Conservation (phyloP, 64 coral and sea anemone species). For the Actinia equina region DNA sequence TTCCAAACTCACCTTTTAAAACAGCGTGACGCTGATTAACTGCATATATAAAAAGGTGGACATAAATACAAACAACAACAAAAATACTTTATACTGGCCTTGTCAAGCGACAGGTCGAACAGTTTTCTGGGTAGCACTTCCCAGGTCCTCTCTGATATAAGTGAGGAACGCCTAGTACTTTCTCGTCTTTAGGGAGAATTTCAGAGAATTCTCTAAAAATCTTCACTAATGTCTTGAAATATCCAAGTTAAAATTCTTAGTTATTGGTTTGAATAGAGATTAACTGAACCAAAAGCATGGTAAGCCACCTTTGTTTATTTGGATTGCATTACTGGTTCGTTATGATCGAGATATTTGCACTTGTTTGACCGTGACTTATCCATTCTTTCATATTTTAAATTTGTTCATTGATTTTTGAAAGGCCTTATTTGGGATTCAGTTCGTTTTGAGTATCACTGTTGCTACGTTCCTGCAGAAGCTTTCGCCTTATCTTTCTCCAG, state of each 20-base stretch:
- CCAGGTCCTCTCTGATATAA: not conserved
- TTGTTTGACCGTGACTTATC: not conserved
- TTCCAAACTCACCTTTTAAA: no score
- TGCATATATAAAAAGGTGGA: no score
- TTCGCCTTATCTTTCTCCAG: slow-evolving; percentile 81
- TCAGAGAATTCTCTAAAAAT: not conserved
- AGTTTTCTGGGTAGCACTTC: not conserved
- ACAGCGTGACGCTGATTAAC: no score
- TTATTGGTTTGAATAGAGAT: not conserved
- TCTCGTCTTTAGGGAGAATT: not conserved
- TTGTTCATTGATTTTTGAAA: slow-evolving; percentile 11
- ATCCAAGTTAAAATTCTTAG: not conserved
- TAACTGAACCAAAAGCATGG: not conserved
- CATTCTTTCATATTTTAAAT: not conserved
- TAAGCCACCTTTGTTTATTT: not conserved
- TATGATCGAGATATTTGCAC: not conserved
- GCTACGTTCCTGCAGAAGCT: slow-evolving; percentile 91
- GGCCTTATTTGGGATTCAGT: slow-evolving; percentile 94
- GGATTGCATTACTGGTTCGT: not conserved
- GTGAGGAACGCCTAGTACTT: not conserved
- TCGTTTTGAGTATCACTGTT: slow-evolving; percentile 80
- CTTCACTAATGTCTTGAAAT: not conserved
- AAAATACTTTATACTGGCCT: no score
- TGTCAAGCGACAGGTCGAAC: not conserved
- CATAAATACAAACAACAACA: no score